Evolutionary conservation across 2,113 vertebrate genomes (phyloP).

Genomic region (Microtus montanus): DNA sequence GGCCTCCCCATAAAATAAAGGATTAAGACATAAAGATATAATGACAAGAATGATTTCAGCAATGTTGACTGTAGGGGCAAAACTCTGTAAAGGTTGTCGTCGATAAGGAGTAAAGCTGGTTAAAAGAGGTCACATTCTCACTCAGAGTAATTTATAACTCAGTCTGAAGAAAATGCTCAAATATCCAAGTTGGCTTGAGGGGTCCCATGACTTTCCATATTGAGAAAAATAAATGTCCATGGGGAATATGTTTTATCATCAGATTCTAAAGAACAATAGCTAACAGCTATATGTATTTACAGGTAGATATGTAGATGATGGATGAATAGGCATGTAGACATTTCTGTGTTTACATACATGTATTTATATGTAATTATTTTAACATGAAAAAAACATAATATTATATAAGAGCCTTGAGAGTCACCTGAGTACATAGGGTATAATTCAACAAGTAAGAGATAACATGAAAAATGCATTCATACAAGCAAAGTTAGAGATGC

Average conservation of each 20-base stretch:
- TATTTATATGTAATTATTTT: background rate
- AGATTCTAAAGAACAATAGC: background rate
- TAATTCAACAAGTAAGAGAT: background rate
- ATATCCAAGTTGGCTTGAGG: background rate
- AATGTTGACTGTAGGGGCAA: background rate
- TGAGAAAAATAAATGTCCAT: background rate
- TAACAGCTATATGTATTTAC: background rate
- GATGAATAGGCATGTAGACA: background rate
- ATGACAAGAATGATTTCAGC: background rate
- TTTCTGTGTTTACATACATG: background rate
- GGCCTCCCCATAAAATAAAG: constrained; percentile 28
- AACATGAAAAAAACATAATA: background rate
- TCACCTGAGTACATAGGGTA: background rate
- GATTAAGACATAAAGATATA: background rate
- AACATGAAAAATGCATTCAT: background rate
- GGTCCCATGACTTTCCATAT: background rate
- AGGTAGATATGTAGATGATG: background rate
- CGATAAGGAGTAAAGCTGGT: background rate
- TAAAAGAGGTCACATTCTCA: background rate
- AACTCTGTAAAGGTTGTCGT: background rate
- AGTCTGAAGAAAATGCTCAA: background rate
- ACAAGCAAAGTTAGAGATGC: background rate
- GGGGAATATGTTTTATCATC: background rate
- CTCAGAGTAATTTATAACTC: background rate
- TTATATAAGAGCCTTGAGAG: background rate